Conservation (phyloP, 2,113 vertebrate genomes). For the Brienomyrus brachyistius region DNA sequence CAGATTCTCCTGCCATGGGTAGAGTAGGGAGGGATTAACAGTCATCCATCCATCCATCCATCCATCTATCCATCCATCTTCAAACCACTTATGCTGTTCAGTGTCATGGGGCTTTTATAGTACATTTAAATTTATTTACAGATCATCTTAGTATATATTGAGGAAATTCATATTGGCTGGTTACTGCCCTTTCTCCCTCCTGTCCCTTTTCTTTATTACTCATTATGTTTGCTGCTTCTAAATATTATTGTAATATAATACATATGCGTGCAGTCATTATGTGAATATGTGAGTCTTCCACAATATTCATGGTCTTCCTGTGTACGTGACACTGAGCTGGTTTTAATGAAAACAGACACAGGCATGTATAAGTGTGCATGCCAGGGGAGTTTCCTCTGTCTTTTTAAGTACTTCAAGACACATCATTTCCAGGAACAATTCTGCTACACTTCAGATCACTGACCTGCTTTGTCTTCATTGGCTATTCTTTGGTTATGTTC, state of each 20-base stretch:
- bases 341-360: not conserved
- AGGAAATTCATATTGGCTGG: not conserved
- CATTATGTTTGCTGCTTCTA: not conserved
- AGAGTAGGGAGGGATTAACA: not conserved
- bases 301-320: not conserved
- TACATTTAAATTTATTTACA: not conserved
- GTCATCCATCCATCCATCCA: not conserved
- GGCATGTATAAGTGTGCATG: not conserved
- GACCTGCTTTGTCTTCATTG: not conserved
- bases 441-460: not conserved
- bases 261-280: not conserved
- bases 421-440: not conserved
- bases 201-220: not conserved
- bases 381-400: not conserved
- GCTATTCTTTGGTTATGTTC: not conserved
- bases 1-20: not conserved
- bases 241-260: not conserved
- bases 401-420: not conserved
- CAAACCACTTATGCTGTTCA: not conserved
- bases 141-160: not conserved
- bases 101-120: not conserved
- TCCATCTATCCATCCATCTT: not conserved
- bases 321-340: not conserved
- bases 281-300: not conserved
- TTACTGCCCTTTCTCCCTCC: not conserved